phyloP scores from a whole-genome alignment of 2,888 invertebrate genomes.

The Neoaliturus tenellus region DNA sequence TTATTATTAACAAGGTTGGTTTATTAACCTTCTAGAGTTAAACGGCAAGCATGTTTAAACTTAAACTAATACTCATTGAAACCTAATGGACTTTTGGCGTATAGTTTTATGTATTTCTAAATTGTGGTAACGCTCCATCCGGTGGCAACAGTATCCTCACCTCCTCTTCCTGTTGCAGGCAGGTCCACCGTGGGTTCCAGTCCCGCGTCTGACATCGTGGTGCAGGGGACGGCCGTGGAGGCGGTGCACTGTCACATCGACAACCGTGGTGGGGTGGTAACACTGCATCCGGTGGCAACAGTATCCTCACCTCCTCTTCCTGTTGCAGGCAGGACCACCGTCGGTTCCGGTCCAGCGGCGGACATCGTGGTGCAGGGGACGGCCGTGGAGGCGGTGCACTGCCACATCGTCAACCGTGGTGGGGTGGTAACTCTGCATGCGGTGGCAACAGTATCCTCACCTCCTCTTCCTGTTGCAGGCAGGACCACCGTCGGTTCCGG shows the following conservation, averaged over 20 bases:
- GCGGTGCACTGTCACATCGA: constrained; percentile 92
- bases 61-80: too few relatives aligned
- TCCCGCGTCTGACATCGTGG: constrained; percentile 87
- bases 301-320: neutral
- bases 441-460: constrained; percentile 73
- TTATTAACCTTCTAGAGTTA: too few relatives aligned
- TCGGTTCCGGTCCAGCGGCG: constrained; percentile 86
- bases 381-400: constrained; percentile 90
- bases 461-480: constrained; percentile 75
- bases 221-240: constrained; percentile 91
- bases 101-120: too few relatives aligned
- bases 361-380: constrained; percentile 92
- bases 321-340: constrained; percentile 85
- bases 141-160: too few relatives aligned
- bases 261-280: constrained; percentile 89
- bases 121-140: too few relatives aligned
- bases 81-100: too few relatives aligned
- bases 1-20: too few relatives aligned
- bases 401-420: constrained; percentile 90
- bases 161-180: constrained; percentile 75
- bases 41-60: too few relatives aligned
- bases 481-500: constrained; percentile 88
- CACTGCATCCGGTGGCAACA: constrained; percentile 86
- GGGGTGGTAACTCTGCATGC: constrained; percentile 91
- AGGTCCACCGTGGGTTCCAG: constrained; percentile 88